Conservation (phyloP, 2,113 vertebrate genomes). For the Mirza zaza region DNA sequence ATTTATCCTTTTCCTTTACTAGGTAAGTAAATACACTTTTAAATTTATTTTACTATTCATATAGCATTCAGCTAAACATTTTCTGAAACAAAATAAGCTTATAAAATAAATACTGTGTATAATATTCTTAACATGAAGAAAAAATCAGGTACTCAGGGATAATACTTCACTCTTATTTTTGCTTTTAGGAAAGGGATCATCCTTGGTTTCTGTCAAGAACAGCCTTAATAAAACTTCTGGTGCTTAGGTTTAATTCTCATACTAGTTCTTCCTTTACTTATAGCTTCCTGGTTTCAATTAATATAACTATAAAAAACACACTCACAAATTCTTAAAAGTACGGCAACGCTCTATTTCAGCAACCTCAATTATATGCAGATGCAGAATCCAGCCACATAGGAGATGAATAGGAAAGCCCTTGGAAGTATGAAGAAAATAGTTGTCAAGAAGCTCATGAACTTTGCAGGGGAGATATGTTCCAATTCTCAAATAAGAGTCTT, state of each 20-base stretch:
- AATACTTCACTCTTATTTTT: background rate
- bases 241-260: background rate
- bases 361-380: background rate
- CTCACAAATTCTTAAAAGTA: background rate
- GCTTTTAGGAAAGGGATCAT: background rate
- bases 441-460: background rate
- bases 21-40: background rate
- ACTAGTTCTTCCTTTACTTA: background rate
- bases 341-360: background rate
- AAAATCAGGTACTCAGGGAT: background rate
- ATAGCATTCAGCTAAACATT: slow-evolving; percentile 19
- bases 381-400: background rate
- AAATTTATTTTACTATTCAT: slow-evolving; percentile 46
- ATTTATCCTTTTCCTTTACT: background rate
- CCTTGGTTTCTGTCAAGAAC: background rate
- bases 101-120: background rate
- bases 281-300: background rate
- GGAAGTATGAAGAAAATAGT: background rate
- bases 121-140: slow-evolving; percentile 10
- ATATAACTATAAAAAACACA: background rate
- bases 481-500: background rate
- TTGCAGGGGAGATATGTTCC: background rate
- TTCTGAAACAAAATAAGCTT: background rate
- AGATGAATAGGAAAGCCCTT: background rate
- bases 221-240: background rate